phyloP scores from a whole-genome alignment of 2,113 vertebrate genomes.

The Lonchura striata region DNA sequence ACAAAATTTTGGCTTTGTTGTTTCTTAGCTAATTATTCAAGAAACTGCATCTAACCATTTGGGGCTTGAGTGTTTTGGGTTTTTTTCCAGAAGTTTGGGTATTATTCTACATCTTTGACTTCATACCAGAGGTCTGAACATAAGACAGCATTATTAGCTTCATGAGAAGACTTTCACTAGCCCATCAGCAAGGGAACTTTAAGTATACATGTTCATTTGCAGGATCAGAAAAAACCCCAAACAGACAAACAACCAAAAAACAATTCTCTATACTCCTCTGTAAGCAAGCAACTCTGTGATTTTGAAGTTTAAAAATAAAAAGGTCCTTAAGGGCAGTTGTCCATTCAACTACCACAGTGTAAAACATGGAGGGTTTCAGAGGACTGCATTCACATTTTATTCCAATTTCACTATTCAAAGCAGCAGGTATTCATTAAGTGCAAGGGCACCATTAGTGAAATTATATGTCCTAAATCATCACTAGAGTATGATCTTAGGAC shows the following conservation, averaged over 20 bases:
- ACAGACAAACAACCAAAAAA: background rate
- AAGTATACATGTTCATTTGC: background rate
- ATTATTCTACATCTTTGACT: background rate
- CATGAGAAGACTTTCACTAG: background rate
- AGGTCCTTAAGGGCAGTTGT: accelerated
- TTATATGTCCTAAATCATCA: accelerated
- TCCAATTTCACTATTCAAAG: background rate
- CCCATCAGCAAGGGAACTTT: background rate
- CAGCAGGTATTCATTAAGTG: accelerated
- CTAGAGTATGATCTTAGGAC: too few relatives aligned
- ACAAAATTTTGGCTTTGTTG: background rate
- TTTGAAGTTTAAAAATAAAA: background rate
- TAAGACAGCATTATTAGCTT: background rate
- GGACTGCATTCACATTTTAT: background rate
- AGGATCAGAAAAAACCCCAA: background rate
- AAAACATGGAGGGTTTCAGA: background rate
- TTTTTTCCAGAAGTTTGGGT: background rate
- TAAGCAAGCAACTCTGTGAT: background rate
- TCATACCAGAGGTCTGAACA: background rate
- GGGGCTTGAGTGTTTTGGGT: background rate
- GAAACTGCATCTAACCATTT: background rate
- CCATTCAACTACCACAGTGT: background rate
- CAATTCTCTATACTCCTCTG: background rate
- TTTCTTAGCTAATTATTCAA: background rate
- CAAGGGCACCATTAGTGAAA: background rate